Percentiles rank a stretch among this genome's conserved stretches.
Conservation (phyloP, 2,113 vertebrate genomes). For the Lamprotornis superbus region DNA sequence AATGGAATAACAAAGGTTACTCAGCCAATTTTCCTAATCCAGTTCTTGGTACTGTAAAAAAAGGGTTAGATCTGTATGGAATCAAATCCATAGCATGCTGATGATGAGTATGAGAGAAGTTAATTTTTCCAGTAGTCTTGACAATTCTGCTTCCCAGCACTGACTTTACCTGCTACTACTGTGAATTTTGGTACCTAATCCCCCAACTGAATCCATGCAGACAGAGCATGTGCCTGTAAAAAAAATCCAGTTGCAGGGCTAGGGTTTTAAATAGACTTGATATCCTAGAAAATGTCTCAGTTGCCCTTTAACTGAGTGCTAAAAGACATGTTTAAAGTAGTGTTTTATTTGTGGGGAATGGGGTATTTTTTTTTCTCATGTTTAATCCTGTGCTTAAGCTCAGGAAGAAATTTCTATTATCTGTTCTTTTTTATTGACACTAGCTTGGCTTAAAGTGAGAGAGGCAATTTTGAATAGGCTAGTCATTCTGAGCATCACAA, state of each 20-base stretch:
- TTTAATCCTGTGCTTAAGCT: slow-evolving; percentile 35
- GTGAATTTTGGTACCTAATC: slow-evolving; percentile 68
- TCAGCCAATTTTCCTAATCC: background rate
- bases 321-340: background rate
- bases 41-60: slow-evolving; percentile 37
- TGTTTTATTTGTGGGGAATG: slow-evolving; percentile 5
- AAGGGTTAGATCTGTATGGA: background rate
- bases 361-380: background rate
- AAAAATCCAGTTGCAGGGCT: slow-evolving; percentile 11
- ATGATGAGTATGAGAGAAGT: background rate
- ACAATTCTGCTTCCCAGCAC: slow-evolving; percentile 42
- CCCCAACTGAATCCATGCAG: slow-evolving; percentile 36
- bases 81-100: slow-evolving; percentile 38
- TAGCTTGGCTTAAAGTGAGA: slow-evolving; percentile 18
- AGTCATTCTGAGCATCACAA: background rate
- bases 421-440: background rate
- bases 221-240: slow-evolving; percentile 28
- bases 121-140: slow-evolving; percentile 29
- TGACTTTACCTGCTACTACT: slow-evolving; percentile 69
- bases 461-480: background rate
- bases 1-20: slow-evolving; percentile 6
- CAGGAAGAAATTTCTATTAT: slow-evolving; percentile 25
- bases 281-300: background rate
- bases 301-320: slow-evolving; percentile 46
- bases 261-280: slow-evolving; percentile 5